Evolutionary conservation across 2,113 vertebrate genomes (phyloP), one percentile per base, ranked within the genome.

Genomic region (Illadopsis cleaveri): DNA sequence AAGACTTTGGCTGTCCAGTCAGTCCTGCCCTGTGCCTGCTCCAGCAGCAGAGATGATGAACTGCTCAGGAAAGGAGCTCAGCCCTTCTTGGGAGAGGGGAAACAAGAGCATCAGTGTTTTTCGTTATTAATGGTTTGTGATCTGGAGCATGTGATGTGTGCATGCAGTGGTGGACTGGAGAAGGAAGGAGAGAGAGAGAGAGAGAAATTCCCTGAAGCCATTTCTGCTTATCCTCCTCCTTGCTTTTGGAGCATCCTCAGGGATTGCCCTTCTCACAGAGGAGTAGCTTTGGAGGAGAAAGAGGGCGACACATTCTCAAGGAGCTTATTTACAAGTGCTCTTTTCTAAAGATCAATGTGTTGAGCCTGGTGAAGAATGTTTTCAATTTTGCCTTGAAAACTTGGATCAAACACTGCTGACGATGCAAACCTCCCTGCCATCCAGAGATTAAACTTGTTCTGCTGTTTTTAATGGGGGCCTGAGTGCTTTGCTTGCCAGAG

Each of bases 351-450:
- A 95, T 96, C 96, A 95, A 79, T 69, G 91, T 24, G 76, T 90
- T 84, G 87, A 92, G 83, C 65, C 91, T 78, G 76, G 65, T 86
- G 88, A 95, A 91, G 96, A 86, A 93, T 4, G 62, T 89, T 80
- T 97, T 90, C 96, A 95, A 84, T 96, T 95, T 70, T 89, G 80
- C 94, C 96, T 90, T 90, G 70, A 96, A 94, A 95, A 82, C 91
- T 92, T 96, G 96, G 96, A 94, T 95, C 93, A 95, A 89, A 76
- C 93, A 38, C 45, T 91, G 95, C 95, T 97, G 96, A 97, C 80
- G 12, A 25, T 8, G 91, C 95, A 96, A 79, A 79, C 84, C 11
- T 50, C 85, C 77, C 70, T 54, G 15, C 89, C 82, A 88, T 40
- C 90, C 84, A 82, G 79, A 94, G 86, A 96, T 90, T 95, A 95